These are phyloP conservation scores for Sardina pilchardus DNA, from an alignment of 2,113 vertebrate genomes.

Conservation along the genomic window DNA sequence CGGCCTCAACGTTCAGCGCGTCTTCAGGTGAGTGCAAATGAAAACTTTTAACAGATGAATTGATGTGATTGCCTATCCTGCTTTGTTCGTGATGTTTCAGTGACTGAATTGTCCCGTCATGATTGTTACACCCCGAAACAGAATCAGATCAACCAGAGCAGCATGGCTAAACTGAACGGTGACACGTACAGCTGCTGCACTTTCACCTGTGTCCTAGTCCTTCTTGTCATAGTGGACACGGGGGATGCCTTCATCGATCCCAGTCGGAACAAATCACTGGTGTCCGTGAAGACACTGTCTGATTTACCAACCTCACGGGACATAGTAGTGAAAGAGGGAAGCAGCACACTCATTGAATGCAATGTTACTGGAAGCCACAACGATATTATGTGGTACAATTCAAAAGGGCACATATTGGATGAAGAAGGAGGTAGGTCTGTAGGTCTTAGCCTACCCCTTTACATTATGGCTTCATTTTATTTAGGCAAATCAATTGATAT, in stretches of 20 bases:
- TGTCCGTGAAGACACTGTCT: conserved; percentile 44
- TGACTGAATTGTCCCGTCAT: neutral
- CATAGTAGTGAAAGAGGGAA: conserved; percentile 84
- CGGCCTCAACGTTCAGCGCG: neutral
- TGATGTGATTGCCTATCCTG: neutral
- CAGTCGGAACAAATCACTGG: neutral
- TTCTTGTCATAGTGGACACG: neutral
- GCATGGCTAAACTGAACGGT: neutral
- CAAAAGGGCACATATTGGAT: conserved; percentile 76
- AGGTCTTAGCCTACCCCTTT: neutral
- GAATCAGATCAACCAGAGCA: neutral
- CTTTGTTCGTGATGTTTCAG: neutral
- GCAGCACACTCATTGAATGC: conserved; percentile 80
- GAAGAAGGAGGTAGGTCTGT: conserved; percentile 70
- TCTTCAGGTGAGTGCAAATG: neutral
- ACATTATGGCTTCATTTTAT: neutral
- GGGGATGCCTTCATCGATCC: neutral
- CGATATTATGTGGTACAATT: conserved; percentile 84
- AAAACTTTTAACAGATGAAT: neutral
- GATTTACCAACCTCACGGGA: conserved; percentile 59
- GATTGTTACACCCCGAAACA: neutral
- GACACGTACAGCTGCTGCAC: neutral
- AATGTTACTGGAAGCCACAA: conserved; percentile 72
- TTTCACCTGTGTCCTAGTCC: neutral
- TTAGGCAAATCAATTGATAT: neutral